Evolutionary conservation across 2,888 invertebrate species (phyloP), one percentile per base, ranked within the genome.

Genomic region (Ochlodes sylvanus): DNA sequence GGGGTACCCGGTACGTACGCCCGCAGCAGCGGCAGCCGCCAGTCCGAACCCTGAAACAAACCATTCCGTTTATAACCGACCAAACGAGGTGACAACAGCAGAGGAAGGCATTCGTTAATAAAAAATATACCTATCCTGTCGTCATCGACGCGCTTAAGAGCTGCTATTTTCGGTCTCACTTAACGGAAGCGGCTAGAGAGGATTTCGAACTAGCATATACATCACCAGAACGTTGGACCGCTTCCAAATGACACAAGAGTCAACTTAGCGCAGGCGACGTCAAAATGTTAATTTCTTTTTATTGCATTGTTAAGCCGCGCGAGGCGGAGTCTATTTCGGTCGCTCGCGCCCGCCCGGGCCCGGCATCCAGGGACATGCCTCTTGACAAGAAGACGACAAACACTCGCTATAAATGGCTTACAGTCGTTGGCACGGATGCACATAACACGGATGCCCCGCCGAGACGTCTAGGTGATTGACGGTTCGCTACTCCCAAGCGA

Each of bases 1-100:
- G 66, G 96, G 97, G 85, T 97, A 97, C 73, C 97, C 97, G 19
- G 97, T 94, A 75, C 97, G 95, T 71, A 97, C 96, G 73, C 97
- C 96, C 63, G 95, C 94, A 73, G 96, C 95, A 52, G 92, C 91
- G 54, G 91, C 92, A 54, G 92, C 92, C 12, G 92, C 91, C 72
- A 92, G 73, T 7, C 92, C 90, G 72, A 92, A 92, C 69, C 92
- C 92, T 92, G 89, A 64, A 90, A 89, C 86, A 85, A 88, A 85
- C 67, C 72, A 72, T 65, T 17, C 38, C 72, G 67, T 73, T 71
- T 72, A 54, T 52, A 66, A 52, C 41, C 42, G 41, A 14, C 54
- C 60, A 32, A 75, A 81, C 72, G 75, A 82, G 73, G 76, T 78
- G 78, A 78, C 78, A 80, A 75, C 71, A 73, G 80, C 84, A 83